These are phyloP conservation scores for Alosa alosa DNA, from an alignment of 2,113 vertebrate species.

Conservation along the genomic window DNA sequence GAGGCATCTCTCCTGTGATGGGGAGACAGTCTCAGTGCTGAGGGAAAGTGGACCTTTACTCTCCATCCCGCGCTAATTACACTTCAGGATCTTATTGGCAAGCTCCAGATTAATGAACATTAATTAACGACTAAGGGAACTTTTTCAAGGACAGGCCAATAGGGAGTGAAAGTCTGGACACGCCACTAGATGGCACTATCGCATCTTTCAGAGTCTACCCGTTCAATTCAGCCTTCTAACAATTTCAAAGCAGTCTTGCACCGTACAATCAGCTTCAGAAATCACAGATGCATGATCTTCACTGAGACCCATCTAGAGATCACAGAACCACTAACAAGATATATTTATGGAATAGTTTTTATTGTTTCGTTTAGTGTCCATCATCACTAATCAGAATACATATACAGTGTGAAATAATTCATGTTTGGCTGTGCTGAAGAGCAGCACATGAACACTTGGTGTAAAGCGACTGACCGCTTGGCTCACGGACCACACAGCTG, in stretches of 20 bases:
- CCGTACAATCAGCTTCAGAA: neutral
- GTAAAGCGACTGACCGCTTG: neutral
- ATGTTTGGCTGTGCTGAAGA: neutral
- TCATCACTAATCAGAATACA: neutral
- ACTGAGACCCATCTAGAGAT: neutral
- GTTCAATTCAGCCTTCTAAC: neutral
- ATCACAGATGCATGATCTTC: neutral
- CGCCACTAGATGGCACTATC: neutral
- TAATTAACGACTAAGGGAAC: neutral
- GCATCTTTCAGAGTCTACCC: neutral
- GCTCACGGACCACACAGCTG: neutral
- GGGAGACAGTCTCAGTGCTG: neutral
- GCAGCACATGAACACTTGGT: neutral
- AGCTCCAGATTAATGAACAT: neutral
- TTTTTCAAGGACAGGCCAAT: neutral
- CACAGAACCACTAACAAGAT: neutral
- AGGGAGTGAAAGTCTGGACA: neutral
- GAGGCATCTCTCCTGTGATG: neutral
- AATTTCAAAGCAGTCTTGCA: neutral
- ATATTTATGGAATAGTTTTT: neutral
- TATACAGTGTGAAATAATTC: neutral
- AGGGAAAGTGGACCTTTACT: neutral
- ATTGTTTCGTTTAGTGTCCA: neutral
- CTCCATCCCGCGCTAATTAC: neutral
- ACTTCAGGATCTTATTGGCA: neutral